Percentiles rank a stretch among this genome's conserved stretches.
phyloP scores from a whole-genome alignment of 2,113 vertebrate species.

The Pituophis catenifer region DNA sequence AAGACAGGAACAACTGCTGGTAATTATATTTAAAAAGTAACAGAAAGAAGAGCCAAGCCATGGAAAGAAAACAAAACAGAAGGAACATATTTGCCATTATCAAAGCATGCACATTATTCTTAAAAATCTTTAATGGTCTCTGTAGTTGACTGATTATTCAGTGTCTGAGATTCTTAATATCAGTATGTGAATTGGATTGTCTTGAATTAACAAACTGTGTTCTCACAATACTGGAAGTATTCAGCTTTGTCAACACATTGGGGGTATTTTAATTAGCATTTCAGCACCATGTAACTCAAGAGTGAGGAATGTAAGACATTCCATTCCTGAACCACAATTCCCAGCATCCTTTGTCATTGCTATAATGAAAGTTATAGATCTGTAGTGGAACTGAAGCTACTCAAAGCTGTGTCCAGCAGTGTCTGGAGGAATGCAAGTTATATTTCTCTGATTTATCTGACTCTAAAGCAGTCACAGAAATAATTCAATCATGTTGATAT shows the following conservation, averaged over 20 bases:
- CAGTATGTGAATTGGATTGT: background rate
- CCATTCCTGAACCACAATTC: background rate
- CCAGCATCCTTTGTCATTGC: background rate
- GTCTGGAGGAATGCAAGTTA: background rate
- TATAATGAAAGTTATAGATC: background rate
- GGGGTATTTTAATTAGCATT: background rate
- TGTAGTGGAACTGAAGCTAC: background rate
- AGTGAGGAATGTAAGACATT: background rate
- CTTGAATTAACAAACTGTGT: background rate
- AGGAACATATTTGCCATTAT: background rate
- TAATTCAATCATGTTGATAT: background rate
- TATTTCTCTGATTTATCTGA: background rate
- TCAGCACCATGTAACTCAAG: background rate
- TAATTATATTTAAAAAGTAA: background rate
- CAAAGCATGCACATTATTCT: background rate
- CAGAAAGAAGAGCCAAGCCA: background rate
- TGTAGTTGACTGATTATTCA: background rate
- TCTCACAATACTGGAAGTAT: background rate
- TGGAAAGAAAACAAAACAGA: accelerated
- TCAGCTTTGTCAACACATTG: background rate
- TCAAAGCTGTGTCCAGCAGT: background rate
- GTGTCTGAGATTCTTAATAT: background rate
- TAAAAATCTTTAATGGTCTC: background rate
- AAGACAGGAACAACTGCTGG: background rate
- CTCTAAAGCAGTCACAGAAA: background rate